Evolutionary conservation across 2,888 invertebrate genomes (phyloP), one percentile per base, ranked within the genome.

Genomic region (Neuroscelio doddi): DNA sequence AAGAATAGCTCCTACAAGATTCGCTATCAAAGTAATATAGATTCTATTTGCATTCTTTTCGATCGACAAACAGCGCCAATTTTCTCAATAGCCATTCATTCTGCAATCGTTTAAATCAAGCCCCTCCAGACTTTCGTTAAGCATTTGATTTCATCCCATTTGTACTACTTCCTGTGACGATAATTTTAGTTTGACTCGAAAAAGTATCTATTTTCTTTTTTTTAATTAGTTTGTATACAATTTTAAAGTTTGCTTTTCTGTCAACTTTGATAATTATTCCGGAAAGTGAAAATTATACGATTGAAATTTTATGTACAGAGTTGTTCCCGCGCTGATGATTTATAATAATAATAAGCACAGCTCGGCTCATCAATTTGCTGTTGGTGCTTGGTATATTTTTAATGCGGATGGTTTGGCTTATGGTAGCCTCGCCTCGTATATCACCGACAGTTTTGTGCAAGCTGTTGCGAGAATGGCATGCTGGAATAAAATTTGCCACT

Each of bases 381-480:
- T 73, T 64, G 66, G 61, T 45, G 47, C 52, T 56, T 7, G 50
- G 71, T 71, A 69, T 69, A 73, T 76, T 72, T 76, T 75, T 73
- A 75, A 72, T 72, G 74, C 50, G 72, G 55, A 73, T 74, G 71
- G 70, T 69, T 69, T 66, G 68, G 71, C 71, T 71, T 71, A 71
- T 69, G 75, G 72, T 71, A 73, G 58, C 70, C 64, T 63, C 56
- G 52, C 66, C 71, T 79, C 78, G 72, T 80, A 77, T 80, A 80
- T 80, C 80, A 79, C 76, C 73, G 70, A 69, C 72, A 73, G 71
- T 78, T 79, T 77, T 79, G 77, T 77, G 74, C 80, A 80, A 78
- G 79, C 79, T 78, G 80, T 79, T 78, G 77, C 79, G 70, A 70
- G 62, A 71, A 69, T 73, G 69, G 76, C 47, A 69, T 71, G 62